Conservation (phyloP, 2,888 invertebrate species). For the Drosophila subquinaria region DNA sequence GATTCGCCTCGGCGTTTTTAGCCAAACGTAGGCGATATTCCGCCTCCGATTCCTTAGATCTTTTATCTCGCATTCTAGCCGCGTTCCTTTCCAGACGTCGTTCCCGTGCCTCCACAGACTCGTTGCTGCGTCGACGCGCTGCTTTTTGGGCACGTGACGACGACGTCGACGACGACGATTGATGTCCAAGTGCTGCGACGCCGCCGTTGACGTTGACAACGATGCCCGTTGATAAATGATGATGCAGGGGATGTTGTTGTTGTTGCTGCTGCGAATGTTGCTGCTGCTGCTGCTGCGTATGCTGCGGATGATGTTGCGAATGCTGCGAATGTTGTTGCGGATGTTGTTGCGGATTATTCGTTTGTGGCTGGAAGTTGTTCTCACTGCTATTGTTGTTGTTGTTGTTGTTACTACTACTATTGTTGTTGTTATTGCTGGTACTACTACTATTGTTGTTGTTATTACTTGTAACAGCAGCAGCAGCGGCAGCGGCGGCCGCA, state of each 20-base stretch:
- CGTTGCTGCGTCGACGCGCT: conserved; percentile 85
- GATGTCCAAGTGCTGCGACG: conserved; percentile 52
- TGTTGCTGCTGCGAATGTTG: conserved; percentile 43
- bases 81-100: conserved; percentile 85
- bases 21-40: conserved; percentile 85
- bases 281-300: conserved; percentile 27
- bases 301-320: conserved; percentile 20
- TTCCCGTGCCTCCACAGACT: conserved; percentile 85
- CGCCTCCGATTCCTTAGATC: conserved; percentile 84
- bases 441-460: conserved; percentile 25
- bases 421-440: conserved; percentile 25
- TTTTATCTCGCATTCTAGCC: conserved; percentile 85
- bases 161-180: conserved; percentile 63
- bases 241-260: conserved; percentile 79
- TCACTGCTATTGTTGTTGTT: conserved; percentile 24
- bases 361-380: conserved; percentile 36
- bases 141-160: conserved; percentile 82
- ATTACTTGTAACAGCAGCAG: conserved; percentile 37
- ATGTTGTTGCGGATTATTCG: conserved; percentile 15
- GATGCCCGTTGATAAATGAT: conserved; percentile 76
- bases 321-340: conserved; percentile 24
- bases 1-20: conserved; percentile 85
- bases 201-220: conserved; percentile 51
- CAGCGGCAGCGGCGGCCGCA: conserved; percentile 64
- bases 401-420: conserved; percentile 31